Conservation (phyloP, 2,888 invertebrate species). For the Mythimna lalbum region DNA sequence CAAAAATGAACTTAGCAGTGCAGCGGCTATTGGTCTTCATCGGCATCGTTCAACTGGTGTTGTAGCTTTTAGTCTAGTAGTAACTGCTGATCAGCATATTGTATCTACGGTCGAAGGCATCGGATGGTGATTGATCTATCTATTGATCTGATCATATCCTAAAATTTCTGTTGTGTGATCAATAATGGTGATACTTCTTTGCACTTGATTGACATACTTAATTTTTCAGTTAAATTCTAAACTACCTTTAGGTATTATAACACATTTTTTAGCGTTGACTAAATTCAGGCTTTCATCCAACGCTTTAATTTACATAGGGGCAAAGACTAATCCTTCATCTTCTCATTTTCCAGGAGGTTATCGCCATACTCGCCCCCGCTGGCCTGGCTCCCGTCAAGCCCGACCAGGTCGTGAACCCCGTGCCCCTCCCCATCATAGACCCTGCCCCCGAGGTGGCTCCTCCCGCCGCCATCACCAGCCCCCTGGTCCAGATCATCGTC, state of each 20-base stretch:
- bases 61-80: too few species aligned
- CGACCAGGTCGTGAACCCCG: conserved; percentile 52
- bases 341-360: conserved; percentile 39
- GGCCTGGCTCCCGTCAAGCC: conserved; percentile 63
- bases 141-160: not conserved
- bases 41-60: too few species aligned
- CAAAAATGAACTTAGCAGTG: too few species aligned
- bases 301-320: not conserved
- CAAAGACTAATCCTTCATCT: not conserved
- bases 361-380: conserved; percentile 64
- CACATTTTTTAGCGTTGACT: too few species aligned
- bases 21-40: too few species aligned
- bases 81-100: too few species aligned
- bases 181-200: not conserved
- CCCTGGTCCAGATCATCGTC: conserved; percentile 71
- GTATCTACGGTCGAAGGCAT: too few species aligned
- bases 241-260: too few species aligned
- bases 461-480: conserved; percentile 51
- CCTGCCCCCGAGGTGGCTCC: conserved; percentile 60
- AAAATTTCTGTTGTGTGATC: not conserved
- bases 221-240: not conserved
- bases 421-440: conserved; percentile 27
- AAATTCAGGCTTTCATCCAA: too few species aligned
- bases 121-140: not conserved
- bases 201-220: not conserved